These are phyloP conservation scores for Muricea muricata DNA, from an alignment of 92 coral and sea anemone species.

Conservation along the genomic window DNA sequence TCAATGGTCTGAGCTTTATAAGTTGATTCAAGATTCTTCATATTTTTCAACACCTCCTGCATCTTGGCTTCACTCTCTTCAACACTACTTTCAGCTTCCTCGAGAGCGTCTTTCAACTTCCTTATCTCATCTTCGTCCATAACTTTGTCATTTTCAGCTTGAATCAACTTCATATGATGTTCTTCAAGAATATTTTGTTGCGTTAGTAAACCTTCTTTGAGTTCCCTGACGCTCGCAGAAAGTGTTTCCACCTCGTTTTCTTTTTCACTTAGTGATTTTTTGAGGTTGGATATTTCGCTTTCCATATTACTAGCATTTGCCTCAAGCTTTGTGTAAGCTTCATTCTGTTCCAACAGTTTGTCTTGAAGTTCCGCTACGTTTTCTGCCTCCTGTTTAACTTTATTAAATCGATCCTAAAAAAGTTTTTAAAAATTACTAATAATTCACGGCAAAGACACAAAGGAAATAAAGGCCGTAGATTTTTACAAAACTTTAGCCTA, in stretches of 20 bases:
- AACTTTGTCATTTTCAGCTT: conserved; percentile 18
- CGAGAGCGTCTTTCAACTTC: conserved; percentile 22
- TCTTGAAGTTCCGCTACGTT: conserved; percentile 48
- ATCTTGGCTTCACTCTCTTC: conserved; percentile 62
- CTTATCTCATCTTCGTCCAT: conserved; percentile 1
- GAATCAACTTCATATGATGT: conserved; percentile 12
- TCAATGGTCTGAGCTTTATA: conserved; percentile 33
- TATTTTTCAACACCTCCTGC: conserved; percentile 62
- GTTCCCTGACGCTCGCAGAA: conserved; percentile 1
- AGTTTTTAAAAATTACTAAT: not conserved
- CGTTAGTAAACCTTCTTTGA: not conserved
- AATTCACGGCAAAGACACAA: too few species aligned
- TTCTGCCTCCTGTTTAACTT: conserved; percentile 50
- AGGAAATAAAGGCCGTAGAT: too few species aligned
- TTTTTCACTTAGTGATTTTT: conserved; percentile 36
- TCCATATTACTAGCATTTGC: conserved; percentile 46
- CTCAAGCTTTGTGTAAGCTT: conserved; percentile 36
- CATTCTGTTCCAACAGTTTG: conserved; percentile 36
- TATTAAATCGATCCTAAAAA: conserved; percentile 37
- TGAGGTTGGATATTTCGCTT: conserved; percentile 44
- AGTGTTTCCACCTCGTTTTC: conserved; percentile 72
- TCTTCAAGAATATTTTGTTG: conserved; percentile 34
- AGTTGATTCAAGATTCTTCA: conserved; percentile 41
- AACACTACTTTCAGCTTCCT: conserved; percentile 57
- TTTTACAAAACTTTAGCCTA: too few species aligned